These are phyloP conservation scores for Theristicus caerulescens DNA, from an alignment of 2,113 vertebrate species.

Conservation along the genomic window DNA sequence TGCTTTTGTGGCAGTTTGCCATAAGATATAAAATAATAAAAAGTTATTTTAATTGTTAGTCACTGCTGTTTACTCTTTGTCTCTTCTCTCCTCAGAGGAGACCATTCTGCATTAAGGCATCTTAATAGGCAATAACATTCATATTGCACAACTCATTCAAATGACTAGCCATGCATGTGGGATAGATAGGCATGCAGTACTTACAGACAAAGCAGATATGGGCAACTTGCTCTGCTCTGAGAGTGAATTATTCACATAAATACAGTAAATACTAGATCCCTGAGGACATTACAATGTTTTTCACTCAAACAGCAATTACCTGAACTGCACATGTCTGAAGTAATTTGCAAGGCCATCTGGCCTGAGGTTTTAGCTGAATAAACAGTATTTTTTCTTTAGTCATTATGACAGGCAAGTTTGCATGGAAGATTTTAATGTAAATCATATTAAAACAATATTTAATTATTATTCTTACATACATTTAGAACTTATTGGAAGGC, in stretches of 20 bases:
- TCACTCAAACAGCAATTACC: neutral
- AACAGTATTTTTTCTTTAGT: neutral
- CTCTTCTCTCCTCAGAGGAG: neutral
- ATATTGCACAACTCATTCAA: neutral
- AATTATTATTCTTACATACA: neutral
- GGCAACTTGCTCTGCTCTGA: neutral
- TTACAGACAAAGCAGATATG: neutral
- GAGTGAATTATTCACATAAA: neutral
- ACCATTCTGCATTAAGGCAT: neutral
- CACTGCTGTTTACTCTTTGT: neutral
- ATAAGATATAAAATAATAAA: neutral
- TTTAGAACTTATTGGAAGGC: neutral
- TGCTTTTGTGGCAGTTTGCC: neutral
- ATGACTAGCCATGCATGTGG: neutral
- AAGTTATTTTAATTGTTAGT: neutral
- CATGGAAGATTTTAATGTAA: neutral
- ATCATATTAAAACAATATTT: neutral
- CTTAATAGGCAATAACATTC: neutral
- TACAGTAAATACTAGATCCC: neutral
- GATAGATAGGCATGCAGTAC: neutral
- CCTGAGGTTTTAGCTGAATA: neutral
- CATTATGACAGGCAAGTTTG: neutral
- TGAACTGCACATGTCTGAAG: neutral
- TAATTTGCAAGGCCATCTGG: neutral
- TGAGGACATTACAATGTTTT: neutral